These are phyloP conservation scores for Polypterus bichir DNA, from an alignment of 2,113 vertebrate genomes.

Conservation along the genomic window DNA sequence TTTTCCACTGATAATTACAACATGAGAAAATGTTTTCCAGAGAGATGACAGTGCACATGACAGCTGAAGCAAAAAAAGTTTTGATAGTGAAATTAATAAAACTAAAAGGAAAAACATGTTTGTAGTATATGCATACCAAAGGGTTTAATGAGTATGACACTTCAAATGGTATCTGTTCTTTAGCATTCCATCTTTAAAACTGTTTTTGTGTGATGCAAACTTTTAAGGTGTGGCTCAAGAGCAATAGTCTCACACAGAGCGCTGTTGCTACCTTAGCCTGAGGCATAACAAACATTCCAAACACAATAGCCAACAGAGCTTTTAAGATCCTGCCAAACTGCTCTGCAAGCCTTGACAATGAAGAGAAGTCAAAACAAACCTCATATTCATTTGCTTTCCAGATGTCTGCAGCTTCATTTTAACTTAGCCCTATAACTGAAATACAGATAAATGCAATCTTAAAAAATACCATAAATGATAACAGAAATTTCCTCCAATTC, in stretches of 20 bases:
- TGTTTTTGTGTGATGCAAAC: slow-evolving; percentile 22
- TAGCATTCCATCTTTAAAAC: slow-evolving; percentile 14
- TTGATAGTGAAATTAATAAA: too few relatives aligned
- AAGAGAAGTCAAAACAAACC: slow-evolving; percentile 25
- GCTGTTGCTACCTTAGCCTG: slow-evolving; percentile 25
- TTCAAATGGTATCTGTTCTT: too few relatives aligned
- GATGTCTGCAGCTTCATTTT: slow-evolving; percentile 19
- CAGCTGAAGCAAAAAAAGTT: too few relatives aligned
- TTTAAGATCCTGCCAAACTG: slow-evolving; percentile 30
- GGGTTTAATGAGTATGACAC: too few relatives aligned
- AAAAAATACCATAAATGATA: too few relatives aligned
- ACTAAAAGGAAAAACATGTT: too few relatives aligned
- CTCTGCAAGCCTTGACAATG: slow-evolving; percentile 25
- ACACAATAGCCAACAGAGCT: slow-evolving; percentile 20
- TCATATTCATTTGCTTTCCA: slow-evolving; percentile 23
- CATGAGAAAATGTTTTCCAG: too few relatives aligned
- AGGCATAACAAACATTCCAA: slow-evolving; percentile 31
- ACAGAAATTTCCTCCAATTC: too few relatives aligned
- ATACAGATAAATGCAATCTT: too few relatives aligned
- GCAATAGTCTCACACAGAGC: slow-evolving; percentile 16
- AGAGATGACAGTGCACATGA: too few relatives aligned
- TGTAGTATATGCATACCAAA: too few relatives aligned
- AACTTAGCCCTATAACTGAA: neutral
- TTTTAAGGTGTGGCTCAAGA: slow-evolving; percentile 35
- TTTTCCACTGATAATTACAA: too few relatives aligned